Evolutionary conservation across 1,140 invertebrate genomes (phyloP).

Genomic region (Tachypleus tridentatus): DNA sequence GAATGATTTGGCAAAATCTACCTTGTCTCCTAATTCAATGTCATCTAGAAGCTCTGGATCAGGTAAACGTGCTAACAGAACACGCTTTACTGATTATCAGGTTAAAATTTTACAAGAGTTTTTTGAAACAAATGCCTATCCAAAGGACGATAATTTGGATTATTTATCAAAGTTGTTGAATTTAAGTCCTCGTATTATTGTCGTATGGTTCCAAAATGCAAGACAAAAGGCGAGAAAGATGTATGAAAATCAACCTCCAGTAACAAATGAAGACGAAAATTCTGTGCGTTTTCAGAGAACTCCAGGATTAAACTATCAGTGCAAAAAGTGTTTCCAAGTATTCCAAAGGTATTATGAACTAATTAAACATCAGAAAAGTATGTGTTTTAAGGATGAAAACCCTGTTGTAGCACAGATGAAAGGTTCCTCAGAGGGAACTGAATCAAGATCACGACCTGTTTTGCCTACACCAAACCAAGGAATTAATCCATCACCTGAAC

Average conservation of each 20-base stretch:
- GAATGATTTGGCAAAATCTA: no score
- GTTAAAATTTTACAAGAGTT: slow-evolving; percentile 98
- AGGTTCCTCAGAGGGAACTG: slow-evolving; percentile 14
- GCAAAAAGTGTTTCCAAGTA: slow-evolving; percentile 94
- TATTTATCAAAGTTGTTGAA: slow-evolving; percentile 91
- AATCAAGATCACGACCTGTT: slow-evolving; percentile 12
- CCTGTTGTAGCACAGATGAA: slow-evolving; percentile 40
- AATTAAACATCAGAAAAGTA: slow-evolving; percentile 96
- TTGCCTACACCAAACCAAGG: slow-evolving; percentile 1
- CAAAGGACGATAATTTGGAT: slow-evolving; percentile 98
- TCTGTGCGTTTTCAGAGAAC: slow-evolving; percentile 68
- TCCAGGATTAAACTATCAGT: slow-evolving; percentile 94
- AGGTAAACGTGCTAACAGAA: slow-evolving; percentile 86
- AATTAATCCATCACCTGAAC: slow-evolving; percentile 2
- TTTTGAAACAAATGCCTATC: slow-evolving; percentile 99
- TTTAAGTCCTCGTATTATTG: slow-evolving; percentile 87
- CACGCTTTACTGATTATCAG: slow-evolving; percentile 97
- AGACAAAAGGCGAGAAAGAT: slow-evolving; percentile 94
- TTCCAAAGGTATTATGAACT: slow-evolving; percentile 98
- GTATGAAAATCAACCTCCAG: slow-evolving; percentile 86
- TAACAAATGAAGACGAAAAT: slow-evolving; percentile 24
- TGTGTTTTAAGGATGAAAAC: slow-evolving; percentile 89
- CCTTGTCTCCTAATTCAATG: no score
- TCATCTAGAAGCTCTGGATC: no score
- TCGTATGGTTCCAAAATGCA: slow-evolving; percentile 97